phyloP scores from a whole-genome alignment of 2,797 vertebrate species.

The Pangasius macronema region DNA sequence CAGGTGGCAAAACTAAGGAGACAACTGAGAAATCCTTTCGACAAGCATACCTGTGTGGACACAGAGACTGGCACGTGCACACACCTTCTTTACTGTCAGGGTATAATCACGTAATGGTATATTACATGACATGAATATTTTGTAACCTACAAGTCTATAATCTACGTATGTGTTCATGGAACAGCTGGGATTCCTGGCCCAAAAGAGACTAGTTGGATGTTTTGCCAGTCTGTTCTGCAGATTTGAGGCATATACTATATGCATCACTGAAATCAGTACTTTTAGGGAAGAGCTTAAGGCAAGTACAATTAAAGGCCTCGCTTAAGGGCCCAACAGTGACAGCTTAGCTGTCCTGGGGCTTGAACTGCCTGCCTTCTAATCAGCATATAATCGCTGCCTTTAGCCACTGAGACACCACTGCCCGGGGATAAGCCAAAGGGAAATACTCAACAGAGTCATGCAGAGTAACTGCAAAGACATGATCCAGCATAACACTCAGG shows the following conservation, averaged over 20 bases:
- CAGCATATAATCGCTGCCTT: background rate
- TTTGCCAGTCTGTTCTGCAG: background rate
- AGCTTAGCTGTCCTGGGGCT: background rate
- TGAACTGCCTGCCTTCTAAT: background rate
- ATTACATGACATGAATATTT: background rate
- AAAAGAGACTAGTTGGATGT: background rate
- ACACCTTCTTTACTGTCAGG: background rate
- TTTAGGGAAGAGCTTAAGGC: background rate
- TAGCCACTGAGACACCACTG: background rate
- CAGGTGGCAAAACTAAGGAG: constrained; percentile 39
- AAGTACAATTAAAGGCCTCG: background rate
- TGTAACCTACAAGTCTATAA: background rate
- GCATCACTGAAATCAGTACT: background rate
- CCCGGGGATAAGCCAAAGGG: background rate
- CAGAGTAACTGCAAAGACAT: background rate
- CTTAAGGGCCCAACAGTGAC: background rate
- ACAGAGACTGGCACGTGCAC: background rate
- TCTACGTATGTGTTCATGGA: background rate
- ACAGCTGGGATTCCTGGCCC: background rate
- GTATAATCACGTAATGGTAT: background rate
- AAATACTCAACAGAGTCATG: background rate
- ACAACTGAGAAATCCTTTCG: constrained; percentile 42
- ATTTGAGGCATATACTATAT: background rate
- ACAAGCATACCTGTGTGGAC: constrained; percentile 9
- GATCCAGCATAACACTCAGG: background rate